Base-by-base conservation (phyloP, 2,113 vertebrate genomes). In the Motacilla tschutschensis region DNA sequence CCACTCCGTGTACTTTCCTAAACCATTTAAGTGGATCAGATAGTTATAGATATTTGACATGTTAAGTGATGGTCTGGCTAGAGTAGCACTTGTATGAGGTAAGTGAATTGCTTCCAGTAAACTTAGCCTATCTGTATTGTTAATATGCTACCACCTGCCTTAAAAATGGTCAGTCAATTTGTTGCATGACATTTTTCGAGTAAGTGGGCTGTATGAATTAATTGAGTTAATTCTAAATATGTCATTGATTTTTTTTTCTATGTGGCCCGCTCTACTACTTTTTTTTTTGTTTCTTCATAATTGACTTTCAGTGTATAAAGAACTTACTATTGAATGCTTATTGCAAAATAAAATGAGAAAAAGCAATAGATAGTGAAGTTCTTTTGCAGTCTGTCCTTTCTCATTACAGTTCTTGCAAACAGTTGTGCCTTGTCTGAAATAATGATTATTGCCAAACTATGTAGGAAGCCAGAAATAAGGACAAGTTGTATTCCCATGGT, bases 21-120 rank as follows among this genome's bases (percentile, higher is more conserved):
- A 70, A 50, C 60, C 58, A 47, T 82, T 89, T 86, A 87, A 75
- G 75, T 90, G 73, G 51, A 88, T 84, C 81, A 67, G 51, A 94
- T 93, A 85, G 83, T 70, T 74, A 77, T 5, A 90, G 77, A 79
- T 72, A 57, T 85, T 84, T 90, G 92, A 88, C 88, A 78, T 47
- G 40, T 19, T 87, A 82, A 95, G 81, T 89, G 80, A 91, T 84
- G 58, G 62, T 80, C 82, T 92, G 67, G 89, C 83, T 87, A 53
- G 58, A 80, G 19, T 31, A 81, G 60, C 40, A 50, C 51, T 91
- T 80, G 46, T 53, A 43, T 83, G 85, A 87, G 43, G 58, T 94
- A 95, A 96, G 90, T 88, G 82, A 94, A 95, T 93, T 89, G 91
- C 93, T 96, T 96, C 95, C 94, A 88, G 95, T 95, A 95, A 95